Evolutionary conservation across 2,113 vertebrate genomes (phyloP).

Genomic region (Falco punctatus): DNA sequence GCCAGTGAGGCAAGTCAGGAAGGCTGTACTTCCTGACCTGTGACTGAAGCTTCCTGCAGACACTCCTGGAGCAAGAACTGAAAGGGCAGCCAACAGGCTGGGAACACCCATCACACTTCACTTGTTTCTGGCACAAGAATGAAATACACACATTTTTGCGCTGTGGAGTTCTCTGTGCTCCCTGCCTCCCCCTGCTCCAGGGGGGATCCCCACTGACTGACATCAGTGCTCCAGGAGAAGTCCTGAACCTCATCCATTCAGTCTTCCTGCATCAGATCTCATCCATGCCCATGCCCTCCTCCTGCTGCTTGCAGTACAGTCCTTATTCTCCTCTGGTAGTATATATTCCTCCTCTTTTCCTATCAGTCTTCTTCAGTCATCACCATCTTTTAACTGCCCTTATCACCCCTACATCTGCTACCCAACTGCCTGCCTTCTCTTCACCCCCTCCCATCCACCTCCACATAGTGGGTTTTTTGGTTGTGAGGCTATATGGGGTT

Average conservation of each 20-base stretch:
- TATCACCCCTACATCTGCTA: background rate
- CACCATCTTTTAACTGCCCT: background rate
- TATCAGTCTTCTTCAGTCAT: background rate
- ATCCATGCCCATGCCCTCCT: background rate
- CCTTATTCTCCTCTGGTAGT: background rate
- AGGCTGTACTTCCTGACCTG: background rate
- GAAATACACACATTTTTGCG: background rate
- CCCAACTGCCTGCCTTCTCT: background rate
- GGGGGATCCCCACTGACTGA: background rate
- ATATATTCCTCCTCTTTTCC: background rate
- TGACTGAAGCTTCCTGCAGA: slow-evolving; percentile 3
- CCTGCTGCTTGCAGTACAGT: background rate
- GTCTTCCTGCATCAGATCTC: background rate
- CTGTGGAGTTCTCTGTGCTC: background rate
- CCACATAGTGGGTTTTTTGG: background rate
- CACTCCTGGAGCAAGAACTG: background rate
- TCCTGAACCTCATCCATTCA: background rate
- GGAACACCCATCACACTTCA: background rate
- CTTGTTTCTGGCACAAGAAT: background rate
- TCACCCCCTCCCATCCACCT: background rate
- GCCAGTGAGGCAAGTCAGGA: background rate
- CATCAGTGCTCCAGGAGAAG: background rate
- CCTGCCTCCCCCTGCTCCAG: background rate
- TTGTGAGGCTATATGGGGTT: background rate
- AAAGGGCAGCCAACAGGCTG: background rate